Evolutionary conservation across 1,140 invertebrate genomes (phyloP), one percentile per base, ranked within the genome.

Genomic region (Bombus polaris): DNA sequence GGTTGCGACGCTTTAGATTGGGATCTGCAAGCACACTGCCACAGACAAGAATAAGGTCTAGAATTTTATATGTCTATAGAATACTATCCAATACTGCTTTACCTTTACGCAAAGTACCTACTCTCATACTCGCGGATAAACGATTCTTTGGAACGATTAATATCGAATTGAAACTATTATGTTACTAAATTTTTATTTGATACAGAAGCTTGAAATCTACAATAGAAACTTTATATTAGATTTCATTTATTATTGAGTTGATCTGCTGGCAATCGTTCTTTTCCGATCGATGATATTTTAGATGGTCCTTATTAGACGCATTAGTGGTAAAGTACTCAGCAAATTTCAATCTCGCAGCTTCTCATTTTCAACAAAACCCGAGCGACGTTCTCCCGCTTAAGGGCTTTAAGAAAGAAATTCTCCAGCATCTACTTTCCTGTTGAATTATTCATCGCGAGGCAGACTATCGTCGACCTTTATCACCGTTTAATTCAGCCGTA

Each of bases 371-470:
- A 44, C 71, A 44, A 39, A 72, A 42, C 13, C 25, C 5, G 6
- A 9, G 37, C 57, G 28, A 39, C 35, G 53, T 39, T 57, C 53
- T 25, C 22, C 25, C 81, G 81, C 37, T 53, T 37, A 32, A 75
- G 15, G 42, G 57, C 53, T 53, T 82, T 82, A 74, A 77, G 62
- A 77, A 77, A 77, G 28, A 28, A 47, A 28, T 35, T 35, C 53
- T 39, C 39, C 32, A 28, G 32, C 39, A 44, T 44, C 57, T 32
- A 44, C n/a, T 77, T 77, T 42, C 75, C 59, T 25, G 75, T 32
- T 77, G 76, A 83, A 70, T 77, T 59, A 70, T 86, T 74, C 78
- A 72, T 78, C 85, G 77, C 78, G 42, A 25, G 35, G 32, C 62
- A n/a, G 53, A 39, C 81, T 42, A 74, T 82, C 65, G 28, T 66